These are phyloP conservation scores for Peromyscus attwateri DNA, from an alignment of 2,797 vertebrate genomes.

Conservation along the genomic window DNA sequence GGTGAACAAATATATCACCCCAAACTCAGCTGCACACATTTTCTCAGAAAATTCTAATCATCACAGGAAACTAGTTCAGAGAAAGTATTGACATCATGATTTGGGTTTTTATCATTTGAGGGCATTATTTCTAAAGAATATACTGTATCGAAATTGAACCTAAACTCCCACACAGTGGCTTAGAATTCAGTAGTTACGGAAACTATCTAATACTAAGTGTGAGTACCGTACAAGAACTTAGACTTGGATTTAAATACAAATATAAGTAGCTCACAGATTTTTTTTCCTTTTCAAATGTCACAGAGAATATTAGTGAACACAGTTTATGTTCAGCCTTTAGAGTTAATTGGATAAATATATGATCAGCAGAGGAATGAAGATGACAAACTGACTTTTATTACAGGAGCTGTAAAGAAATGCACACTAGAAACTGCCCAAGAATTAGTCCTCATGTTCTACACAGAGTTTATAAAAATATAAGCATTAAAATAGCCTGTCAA, in stretches of 20 bases:
- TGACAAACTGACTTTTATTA: slow-evolving; percentile 55
- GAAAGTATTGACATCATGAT: slow-evolving; percentile 31
- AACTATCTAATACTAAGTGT: slow-evolving; percentile 54
- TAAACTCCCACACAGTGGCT: slow-evolving; percentile 42
- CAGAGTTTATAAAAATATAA: slow-evolving; percentile 13
- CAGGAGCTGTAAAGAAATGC: not conserved
- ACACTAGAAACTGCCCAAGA: not conserved
- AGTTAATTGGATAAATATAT: slow-evolving; percentile 55
- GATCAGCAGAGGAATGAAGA: slow-evolving; percentile 43
- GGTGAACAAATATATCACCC: not conserved
- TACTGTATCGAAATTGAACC: slow-evolving; percentile 61
- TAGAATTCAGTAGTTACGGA: slow-evolving; percentile 45
- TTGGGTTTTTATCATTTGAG: slow-evolving; percentile 65
- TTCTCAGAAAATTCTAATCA: slow-evolving; percentile 73
- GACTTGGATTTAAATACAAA: slow-evolving; percentile 63
- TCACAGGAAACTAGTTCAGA: slow-evolving; percentile 51
- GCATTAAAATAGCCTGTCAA: not conserved
- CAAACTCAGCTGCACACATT: slow-evolving; percentile 45
- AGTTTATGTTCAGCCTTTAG: not conserved
- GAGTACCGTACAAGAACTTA: not conserved
- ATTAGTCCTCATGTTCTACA: not conserved
- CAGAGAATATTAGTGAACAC: not conserved
- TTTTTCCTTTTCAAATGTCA: slow-evolving; percentile 51
- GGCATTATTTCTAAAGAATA: slow-evolving; percentile 66
- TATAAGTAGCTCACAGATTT: slow-evolving; percentile 56